Base-by-base conservation (phyloP, 2,113 vertebrate species). In the Anolis sagrei region DNA sequence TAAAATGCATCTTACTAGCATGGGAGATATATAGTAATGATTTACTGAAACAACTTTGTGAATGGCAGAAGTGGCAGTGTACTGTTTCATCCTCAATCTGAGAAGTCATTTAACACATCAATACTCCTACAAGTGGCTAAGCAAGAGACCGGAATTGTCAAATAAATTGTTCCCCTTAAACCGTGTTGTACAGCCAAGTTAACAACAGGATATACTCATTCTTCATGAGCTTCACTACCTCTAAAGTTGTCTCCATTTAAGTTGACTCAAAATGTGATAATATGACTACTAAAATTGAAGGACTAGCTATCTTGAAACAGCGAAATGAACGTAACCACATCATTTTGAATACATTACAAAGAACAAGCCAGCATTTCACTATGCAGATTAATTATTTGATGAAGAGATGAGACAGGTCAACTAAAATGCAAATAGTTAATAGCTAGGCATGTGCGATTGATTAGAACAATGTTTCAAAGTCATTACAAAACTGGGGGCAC, bases 371-470 rank as follows among this genome's bases (percentile, higher is more conserved):
- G 21, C 58, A 54, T 7, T 81, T 70, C 75, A 88, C 89, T 92
- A 92, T 91, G 91, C 81, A 80, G 87, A 51, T 87, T 19, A 64
- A 0, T 18, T 83, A 81, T 91, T 88, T 81, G 39, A 51, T 76
- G 84, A 92, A 92, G 29, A 91, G 89, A 81, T 87, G 87, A 92
- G 91, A 87, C 18, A 62, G 64, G 89, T 89, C 89, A 89, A 87
- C 83, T 76, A 83, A 88, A 82, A 90, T 72, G 83, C 1, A 7
- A 1, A 80, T 88, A 89, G 90, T 93, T 91, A 90, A 88, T 91
- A 87, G 18, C 79, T 84, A 27, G 39, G 39, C 39, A 44, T 44
- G 39, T 44, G 39, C 39, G 39, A 44, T 44, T 44, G 39, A 44
- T 44, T 44, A 44, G 5, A 44, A 44, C 2, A 44, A 44, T 44